phyloP scores from a whole-genome alignment of 2,797 vertebrate species.

The Rhynchotus rufescens region DNA sequence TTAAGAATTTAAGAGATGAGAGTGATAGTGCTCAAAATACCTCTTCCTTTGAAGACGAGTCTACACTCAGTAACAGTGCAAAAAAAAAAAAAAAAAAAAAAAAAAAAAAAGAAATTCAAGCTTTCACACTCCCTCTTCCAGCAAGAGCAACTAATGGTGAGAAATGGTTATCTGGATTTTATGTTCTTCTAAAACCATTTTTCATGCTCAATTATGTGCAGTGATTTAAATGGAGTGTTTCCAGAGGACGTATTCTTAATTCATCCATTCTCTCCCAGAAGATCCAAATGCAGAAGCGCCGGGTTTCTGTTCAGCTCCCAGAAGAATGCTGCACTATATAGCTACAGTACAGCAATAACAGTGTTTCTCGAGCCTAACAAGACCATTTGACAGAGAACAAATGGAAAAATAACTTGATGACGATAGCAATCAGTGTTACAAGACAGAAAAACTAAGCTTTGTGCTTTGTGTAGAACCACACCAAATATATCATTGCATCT shows the following conservation, averaged over 20 bases:
- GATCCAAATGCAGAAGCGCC: neutral
- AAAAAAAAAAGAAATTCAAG: neutral
- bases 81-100: neutral
- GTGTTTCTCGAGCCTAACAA: neutral
- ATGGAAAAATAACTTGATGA: neutral
- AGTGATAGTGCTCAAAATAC: constrained; percentile 20
- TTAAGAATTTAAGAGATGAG: constrained; percentile 39
- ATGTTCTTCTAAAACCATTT: constrained; percentile 7
- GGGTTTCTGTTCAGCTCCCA: neutral
- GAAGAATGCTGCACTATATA: neutral
- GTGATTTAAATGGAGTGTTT: constrained; percentile 21
- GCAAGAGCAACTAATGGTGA: neutral
- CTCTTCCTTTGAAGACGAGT: neutral
- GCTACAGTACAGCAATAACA: neutral
- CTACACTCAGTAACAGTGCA: neutral
- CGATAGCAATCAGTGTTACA: neutral
- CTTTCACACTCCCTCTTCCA: constrained; percentile 39
- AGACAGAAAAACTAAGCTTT: neutral
- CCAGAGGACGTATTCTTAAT: neutral
- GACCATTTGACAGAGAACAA: neutral
- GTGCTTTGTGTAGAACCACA: neutral
- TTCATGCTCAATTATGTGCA: neutral
- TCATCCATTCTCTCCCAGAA: neutral
- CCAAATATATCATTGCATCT: neutral
- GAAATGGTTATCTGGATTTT: neutral